phyloP scores from a whole-genome alignment of 2,797 vertebrate genomes.

The Avahi laniger region DNA sequence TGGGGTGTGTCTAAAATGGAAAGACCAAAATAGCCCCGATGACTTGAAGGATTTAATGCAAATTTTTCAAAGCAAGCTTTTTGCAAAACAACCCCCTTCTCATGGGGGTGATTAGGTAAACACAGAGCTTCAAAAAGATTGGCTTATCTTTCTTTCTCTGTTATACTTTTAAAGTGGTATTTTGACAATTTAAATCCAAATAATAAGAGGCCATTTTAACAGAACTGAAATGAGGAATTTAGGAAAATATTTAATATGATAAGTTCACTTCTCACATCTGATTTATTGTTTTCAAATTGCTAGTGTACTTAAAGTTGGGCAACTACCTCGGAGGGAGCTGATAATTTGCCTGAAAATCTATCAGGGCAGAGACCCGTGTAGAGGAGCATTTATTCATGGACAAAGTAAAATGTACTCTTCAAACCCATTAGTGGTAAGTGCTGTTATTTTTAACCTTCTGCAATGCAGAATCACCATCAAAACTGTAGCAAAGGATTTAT shows the following conservation, averaged over 20 bases:
- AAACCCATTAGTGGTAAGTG: neutral
- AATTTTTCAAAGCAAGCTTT: neutral
- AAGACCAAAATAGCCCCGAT: neutral
- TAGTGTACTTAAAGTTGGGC: neutral
- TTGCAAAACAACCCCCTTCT: neutral
- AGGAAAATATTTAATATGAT: neutral
- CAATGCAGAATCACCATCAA: neutral
- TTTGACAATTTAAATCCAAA: slow-evolving; percentile 47
- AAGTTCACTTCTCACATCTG: neutral
- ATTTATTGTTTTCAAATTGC: slow-evolving; percentile 31
- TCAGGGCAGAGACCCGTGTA: neutral
- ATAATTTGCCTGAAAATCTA: neutral
- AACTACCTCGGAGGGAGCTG: neutral
- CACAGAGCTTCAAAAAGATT: neutral
- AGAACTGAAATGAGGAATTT: neutral
- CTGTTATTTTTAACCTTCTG: slow-evolving; percentile 40
- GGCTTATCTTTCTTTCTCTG: neutral
- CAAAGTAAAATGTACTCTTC: neutral
- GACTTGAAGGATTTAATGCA: neutral
- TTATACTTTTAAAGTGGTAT: neutral
- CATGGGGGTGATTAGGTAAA: neutral
- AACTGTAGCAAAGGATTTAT: neutral
- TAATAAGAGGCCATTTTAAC: neutral
- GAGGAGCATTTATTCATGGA: neutral
- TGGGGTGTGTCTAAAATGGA: neutral